These are phyloP conservation scores for Perccottus glenii DNA, from an alignment of 2,113 vertebrate species.

Conservation along the genomic window DNA sequence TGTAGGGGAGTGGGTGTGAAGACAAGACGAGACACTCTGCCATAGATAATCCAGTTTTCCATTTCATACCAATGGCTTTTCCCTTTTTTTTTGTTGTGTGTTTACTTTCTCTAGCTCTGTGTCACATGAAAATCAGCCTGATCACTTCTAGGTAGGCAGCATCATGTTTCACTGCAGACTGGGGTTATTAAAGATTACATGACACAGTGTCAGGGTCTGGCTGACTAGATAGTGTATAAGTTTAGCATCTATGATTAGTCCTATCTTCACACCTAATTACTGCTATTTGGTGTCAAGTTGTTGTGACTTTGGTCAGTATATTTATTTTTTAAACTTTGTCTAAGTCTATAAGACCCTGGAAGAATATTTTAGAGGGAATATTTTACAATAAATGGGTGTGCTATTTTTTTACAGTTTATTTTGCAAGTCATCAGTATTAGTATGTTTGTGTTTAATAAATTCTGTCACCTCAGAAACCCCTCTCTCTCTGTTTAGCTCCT, in stretches of 20 bases:
- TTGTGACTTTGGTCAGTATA: constrained; percentile 18
- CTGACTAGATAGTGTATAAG: constrained; percentile 47
- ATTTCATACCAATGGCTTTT: constrained; percentile 42
- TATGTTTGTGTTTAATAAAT: neutral
- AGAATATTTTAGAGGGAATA: too few species aligned
- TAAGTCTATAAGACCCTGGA: constrained; percentile 1
- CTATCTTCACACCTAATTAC: constrained; percentile 51
- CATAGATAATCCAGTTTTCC: constrained; percentile 58
- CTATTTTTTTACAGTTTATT: neutral
- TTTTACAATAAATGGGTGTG: neutral
- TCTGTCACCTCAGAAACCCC: constrained; percentile 5
- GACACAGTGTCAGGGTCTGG: constrained; percentile 40
- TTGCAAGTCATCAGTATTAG: neutral
- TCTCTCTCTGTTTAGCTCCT: constrained; percentile 22
- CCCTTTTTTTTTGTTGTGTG: constrained; percentile 2
- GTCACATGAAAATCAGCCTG: constrained; percentile 31
- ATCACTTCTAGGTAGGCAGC: constrained; percentile 24
- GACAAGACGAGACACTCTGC: constrained; percentile 30
- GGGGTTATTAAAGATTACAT: constrained; percentile 49
- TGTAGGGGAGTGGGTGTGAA: constrained; percentile 33
- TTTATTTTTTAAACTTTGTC: neutral
- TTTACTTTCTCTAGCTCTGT: constrained; percentile 8
- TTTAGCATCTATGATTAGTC: constrained; percentile 42
- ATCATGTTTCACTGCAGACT: constrained; percentile 33
- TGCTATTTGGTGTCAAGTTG: constrained; percentile 41